These are phyloP conservation scores for Drosophila pandora DNA, from an alignment of 1,140 invertebrate species.

Conservation along the genomic window DNA sequence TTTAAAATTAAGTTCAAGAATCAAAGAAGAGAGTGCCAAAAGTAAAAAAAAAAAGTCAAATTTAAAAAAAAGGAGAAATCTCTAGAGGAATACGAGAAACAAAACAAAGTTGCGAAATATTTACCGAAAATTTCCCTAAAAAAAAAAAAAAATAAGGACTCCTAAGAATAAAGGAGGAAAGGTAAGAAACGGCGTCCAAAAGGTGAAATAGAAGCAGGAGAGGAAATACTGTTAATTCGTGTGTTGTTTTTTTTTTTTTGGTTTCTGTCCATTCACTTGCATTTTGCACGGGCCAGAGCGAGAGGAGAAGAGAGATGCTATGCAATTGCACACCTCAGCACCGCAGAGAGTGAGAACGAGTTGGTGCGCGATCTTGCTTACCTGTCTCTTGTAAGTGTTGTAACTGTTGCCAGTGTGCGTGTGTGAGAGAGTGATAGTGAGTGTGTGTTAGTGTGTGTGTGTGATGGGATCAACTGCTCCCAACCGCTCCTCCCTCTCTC, in stretches of 20 bases:
- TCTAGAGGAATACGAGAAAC: constrained; percentile 24
- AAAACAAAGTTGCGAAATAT: constrained; percentile 46
- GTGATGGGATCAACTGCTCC: constrained; percentile 37
- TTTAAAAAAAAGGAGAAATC: not conserved
- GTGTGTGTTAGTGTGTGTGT: constrained; percentile 10
- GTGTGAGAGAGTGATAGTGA: constrained; percentile 8
- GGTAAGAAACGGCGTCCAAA: constrained; percentile 10
- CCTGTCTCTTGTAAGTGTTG: not conserved
- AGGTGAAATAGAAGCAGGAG: not conserved
- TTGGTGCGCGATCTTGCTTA: constrained; percentile 9
- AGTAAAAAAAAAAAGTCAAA: not conserved
- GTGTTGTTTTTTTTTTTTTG: not conserved
- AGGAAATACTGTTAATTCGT: constrained; percentile 13
- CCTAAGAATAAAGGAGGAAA: constrained; percentile 21
- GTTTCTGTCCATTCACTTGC: constrained; percentile 38
- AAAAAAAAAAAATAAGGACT: constrained; percentile 9
- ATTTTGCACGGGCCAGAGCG: constrained; percentile 33
- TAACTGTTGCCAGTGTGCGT: not conserved
- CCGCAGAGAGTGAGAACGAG: not conserved
- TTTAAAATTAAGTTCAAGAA: constrained; percentile 34
- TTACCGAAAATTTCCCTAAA: constrained; percentile 20
- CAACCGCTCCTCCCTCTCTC: not conserved
- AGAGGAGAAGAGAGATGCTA: not conserved
- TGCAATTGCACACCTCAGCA: not conserved
- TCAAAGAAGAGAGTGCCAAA: constrained; percentile 37